Evolutionary conservation across 2,113 vertebrate genomes (phyloP), one percentile per base, ranked within the genome.

Genomic region (Siniperca chuatsi): DNA sequence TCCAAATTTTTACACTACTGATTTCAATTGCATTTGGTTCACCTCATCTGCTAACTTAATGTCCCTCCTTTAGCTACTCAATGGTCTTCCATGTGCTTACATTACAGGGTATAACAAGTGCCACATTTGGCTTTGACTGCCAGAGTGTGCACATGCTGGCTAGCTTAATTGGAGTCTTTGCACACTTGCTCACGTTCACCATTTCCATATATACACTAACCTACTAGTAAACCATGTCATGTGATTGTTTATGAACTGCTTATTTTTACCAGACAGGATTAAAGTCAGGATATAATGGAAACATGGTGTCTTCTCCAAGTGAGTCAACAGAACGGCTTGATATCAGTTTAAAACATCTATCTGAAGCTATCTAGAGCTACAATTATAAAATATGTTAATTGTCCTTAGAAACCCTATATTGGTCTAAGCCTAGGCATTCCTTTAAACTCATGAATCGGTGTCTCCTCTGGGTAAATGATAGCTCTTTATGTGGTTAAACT

Each of bases 401-500:
- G 11, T 50, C 54, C 37, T 78, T 18, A 23, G 35, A 76, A 79
- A 67, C 23, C 62, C 65, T 48, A 60, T 29, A 52, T n/a, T 9
- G 69, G 65, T 52, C 65, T 37, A 40, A 74, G 42, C 15, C 40
- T n/a, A 18, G 13, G 20, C 82, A 86, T 90, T 84, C 75, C 74
- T 62, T 54, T 25, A 68, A 67, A 78, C 29, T 72, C 57, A 77
- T 15, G 16, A 67, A 85, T 82, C 25, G 55, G 80, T 29, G 68
- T 77, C 42, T 62, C 69, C 60, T 58, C 46, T 73, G 62, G 35
- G 58, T 65, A 81, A 86, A 78, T 80, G 75, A 81, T 61, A 69
- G 80, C 79, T 83, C 68, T 88, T 80, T 8, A 82, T 62, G 89
- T 86, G 81, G 83, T 81, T 75, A 29, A 66, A 81, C 81, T 79